phyloP scores from a whole-genome alignment of 1,140 invertebrate genomes.

The Helicoverpa armigera region DNA sequence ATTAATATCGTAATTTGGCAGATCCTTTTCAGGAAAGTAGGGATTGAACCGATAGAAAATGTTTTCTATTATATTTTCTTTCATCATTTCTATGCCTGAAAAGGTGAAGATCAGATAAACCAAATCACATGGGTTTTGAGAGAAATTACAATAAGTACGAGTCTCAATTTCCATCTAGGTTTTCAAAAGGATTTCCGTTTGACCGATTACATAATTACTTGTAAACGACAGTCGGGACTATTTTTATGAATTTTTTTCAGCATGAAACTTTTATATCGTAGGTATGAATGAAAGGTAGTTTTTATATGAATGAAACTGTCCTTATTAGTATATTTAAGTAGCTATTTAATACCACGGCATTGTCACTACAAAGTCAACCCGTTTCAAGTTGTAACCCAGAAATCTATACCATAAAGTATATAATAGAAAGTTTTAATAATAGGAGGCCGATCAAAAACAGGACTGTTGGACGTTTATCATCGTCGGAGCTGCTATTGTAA shows the following conservation, averaged over 20 bases:
- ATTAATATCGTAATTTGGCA: slow-evolving; percentile 70
- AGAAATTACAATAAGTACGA: no score
- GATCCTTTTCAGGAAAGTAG: slow-evolving; percentile 66
- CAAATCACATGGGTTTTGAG: no score
- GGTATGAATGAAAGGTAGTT: no score
- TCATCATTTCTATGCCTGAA: slow-evolving; percentile 75
- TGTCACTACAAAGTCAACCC: not conserved
- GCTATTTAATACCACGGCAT: not conserved
- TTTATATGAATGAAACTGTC: no score
- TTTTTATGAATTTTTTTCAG: no score
- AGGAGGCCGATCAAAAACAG: not conserved
- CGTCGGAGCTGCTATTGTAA: not conserved
- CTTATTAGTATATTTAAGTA: not conserved
- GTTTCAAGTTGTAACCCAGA: slow-evolving; percentile 1
- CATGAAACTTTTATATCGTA: no score
- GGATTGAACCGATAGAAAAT: slow-evolving; percentile 80
- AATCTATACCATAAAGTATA: not conserved
- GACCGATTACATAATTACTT: no score
- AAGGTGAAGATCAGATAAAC: not conserved
- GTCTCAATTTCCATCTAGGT: no score
- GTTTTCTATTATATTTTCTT: slow-evolving; percentile 75
- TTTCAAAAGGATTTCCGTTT: no score
- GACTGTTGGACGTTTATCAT: slow-evolving; percentile 9
- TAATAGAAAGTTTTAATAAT: slow-evolving; percentile 26
- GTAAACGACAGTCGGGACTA: no score